Conservation (phyloP, 2,888 invertebrate species). For the Machimus rusticus region DNA sequence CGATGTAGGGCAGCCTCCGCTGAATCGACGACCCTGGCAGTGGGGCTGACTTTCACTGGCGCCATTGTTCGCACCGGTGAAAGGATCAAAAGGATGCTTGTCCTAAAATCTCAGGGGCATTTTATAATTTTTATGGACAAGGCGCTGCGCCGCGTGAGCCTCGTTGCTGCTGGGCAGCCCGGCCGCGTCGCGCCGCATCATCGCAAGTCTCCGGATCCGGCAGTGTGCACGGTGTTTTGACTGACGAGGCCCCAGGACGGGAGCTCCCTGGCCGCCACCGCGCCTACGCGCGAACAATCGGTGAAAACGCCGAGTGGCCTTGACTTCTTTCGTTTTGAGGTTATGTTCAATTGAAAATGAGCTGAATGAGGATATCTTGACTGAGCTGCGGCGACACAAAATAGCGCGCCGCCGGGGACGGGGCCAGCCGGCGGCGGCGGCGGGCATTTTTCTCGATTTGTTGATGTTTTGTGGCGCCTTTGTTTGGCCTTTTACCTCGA, state of each 20-base stretch:
- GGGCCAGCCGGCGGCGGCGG: neutral
- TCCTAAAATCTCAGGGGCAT: conserved; percentile 27
- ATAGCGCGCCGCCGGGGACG: neutral
- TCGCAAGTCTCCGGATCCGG: neutral
- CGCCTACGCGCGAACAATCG: conserved; percentile 7
- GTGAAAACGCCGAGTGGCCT: conserved; percentile 34
- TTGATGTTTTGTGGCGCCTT: conserved; percentile 27
- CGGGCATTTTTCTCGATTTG: conserved; percentile 28
- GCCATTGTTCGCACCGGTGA: conserved; percentile 28
- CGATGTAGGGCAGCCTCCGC: conserved; percentile 3
- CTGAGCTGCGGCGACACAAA: conserved; percentile 4
- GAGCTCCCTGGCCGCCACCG: neutral
- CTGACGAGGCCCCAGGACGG: neutral
- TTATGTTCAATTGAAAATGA: conserved; percentile 36
- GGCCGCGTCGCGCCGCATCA: neutral
- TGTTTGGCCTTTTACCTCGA: conserved; percentile 39
- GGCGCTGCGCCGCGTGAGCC: neutral
- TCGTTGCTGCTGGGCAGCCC: neutral
- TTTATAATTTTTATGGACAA: conserved; percentile 5
- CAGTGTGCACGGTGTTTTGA: neutral
- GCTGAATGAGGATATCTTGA: conserved; percentile 37
- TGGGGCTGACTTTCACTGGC: conserved; percentile 31
- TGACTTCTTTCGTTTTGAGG: conserved; percentile 42
- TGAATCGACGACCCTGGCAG: neutral
- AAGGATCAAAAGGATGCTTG: conserved; percentile 37